A percentile compares a stretch with the other conserved stretches of the same genome.
phyloP scores from a whole-genome alignment of 2,113 vertebrate genomes.

The Bombycilla garrulus region DNA sequence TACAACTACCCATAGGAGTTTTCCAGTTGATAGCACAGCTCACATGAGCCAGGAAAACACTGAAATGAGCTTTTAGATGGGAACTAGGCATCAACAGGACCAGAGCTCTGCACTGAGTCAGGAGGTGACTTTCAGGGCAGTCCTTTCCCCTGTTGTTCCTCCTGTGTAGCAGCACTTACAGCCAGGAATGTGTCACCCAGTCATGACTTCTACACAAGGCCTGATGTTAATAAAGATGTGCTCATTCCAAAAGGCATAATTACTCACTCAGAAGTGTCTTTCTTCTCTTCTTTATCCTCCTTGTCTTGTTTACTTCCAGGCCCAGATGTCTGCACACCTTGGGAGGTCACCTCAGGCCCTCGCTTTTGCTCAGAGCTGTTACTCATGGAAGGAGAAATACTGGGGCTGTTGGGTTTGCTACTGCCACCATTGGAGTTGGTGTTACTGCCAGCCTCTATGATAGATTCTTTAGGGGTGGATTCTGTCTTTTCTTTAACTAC shows the following conservation, averaged over 20 bases:
- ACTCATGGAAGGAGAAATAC: slow-evolving; percentile 81
- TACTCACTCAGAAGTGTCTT: slow-evolving; percentile 93
- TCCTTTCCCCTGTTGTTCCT: background rate
- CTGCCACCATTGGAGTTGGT: slow-evolving; percentile 74
- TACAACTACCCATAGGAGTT: background rate
- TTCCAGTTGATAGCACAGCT: background rate
- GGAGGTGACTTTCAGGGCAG: background rate
- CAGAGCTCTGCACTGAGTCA: background rate
- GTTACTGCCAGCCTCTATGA: slow-evolving; percentile 74
- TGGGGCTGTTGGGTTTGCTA: slow-evolving; percentile 90
- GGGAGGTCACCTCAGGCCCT: slow-evolving; percentile 92
- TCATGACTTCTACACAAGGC: background rate
- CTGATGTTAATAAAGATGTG: background rate
- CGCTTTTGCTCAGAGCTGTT: slow-evolving; percentile 84
- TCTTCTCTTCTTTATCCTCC: slow-evolving; percentile 94
- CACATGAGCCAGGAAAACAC: background rate
- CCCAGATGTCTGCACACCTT: slow-evolving; percentile 92
- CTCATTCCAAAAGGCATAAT: background rate
- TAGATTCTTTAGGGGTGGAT: slow-evolving; percentile 73
- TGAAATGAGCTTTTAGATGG: background rate
- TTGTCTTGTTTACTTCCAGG: slow-evolving; percentile 85
- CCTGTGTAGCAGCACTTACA: background rate
- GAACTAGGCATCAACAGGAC: background rate
- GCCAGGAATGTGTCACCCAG: background rate
- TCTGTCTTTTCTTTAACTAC: slow-evolving; percentile 86